Evolutionary conservation across 2,113 vertebrate genomes (phyloP).

Genomic region (Leptosomus discolor): DNA sequence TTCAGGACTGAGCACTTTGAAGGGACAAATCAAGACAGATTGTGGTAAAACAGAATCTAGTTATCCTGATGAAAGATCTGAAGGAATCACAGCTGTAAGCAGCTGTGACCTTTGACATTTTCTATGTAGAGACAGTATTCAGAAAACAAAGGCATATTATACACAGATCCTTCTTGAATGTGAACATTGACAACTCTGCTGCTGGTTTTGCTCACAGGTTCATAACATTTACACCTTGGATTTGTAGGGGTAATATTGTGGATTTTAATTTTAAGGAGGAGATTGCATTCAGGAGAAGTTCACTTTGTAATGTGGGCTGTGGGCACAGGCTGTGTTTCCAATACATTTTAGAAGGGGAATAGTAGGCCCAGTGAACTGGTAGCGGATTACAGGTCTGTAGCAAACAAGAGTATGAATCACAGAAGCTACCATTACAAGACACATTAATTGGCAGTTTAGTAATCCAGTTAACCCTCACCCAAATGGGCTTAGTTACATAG

Average conservation of each 20-base stretch:
- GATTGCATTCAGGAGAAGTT: neutral
- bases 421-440: neutral
- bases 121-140: neutral
- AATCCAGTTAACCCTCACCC: neutral
- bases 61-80: neutral
- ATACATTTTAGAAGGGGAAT: neutral
- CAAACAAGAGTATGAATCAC: neutral
- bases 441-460: neutral
- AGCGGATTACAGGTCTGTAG: neutral
- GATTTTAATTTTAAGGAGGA: neutral
- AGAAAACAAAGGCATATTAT: neutral
- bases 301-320: neutral
- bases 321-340: neutral
- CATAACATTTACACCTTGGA: neutral
- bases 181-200: neutral
- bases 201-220: neutral
- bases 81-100: neutral
- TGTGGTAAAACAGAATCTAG: neutral
- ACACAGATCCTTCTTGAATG: neutral
- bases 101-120: neutral
- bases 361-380: neutral
- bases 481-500: neutral
- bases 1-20: neutral
- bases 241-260: neutral
- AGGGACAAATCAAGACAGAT: slow-evolving; percentile 26